Evolutionary conservation across 92 coral and sea anemone genomes (phyloP).

Genomic region (Actinostola sp.): DNA sequence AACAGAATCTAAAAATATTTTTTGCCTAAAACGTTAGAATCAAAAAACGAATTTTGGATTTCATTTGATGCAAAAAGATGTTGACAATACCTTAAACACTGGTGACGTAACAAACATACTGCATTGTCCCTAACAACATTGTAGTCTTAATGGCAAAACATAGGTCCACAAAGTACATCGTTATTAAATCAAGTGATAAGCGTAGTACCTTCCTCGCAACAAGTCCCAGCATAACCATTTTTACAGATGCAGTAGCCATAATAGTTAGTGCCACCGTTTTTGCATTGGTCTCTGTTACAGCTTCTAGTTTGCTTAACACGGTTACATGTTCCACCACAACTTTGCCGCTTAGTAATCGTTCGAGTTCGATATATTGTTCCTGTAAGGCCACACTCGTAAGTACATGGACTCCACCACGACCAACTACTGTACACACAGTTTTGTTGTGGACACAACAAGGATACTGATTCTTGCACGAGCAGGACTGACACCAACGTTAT

Average conservation of each 20-base stretch:
- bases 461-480: not conserved
- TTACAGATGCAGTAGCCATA: not conserved
- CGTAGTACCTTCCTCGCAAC: not conserved
- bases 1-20: too few relatives aligned
- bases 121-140: too few relatives aligned
- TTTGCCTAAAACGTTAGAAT: too few relatives aligned
- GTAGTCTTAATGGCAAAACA: too few relatives aligned
- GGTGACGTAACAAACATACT: too few relatives aligned
- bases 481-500: not conserved
- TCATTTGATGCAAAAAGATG: too few relatives aligned
- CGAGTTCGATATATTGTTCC: not conserved
- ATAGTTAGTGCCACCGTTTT: not conserved
- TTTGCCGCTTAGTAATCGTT: not conserved
- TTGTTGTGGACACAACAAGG: not conserved
- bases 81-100: too few relatives aligned
- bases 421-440: not conserved
- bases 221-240: not conserved
- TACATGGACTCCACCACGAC: not conserved
- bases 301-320: not conserved
- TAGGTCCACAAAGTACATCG: too few relatives aligned
- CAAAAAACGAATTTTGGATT: too few relatives aligned
- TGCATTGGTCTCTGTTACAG: not conserved
- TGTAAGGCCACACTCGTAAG: not conserved
- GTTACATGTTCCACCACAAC: not conserved
- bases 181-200: too few relatives aligned